These are phyloP conservation scores for Liopterus haemorrhoidalis DNA, from an alignment of 2,888 invertebrate species.

Conservation along the genomic window DNA sequence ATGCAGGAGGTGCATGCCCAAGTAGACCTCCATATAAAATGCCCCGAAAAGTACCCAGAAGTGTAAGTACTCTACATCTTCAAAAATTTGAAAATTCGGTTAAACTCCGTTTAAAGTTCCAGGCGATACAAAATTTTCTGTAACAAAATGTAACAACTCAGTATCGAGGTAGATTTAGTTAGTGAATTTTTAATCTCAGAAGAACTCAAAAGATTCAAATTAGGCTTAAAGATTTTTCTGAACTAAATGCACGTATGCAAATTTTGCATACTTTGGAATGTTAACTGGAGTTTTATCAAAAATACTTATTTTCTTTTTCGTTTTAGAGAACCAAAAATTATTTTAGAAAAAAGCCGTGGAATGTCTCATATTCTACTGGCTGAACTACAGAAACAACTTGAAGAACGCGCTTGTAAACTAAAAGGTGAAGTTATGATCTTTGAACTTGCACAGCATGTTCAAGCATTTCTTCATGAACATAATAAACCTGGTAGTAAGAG, in stretches of 20 bases:
- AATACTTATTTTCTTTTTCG: slow-evolving; percentile 17
- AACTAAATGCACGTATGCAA: no score
- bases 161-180: no score
- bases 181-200: no score
- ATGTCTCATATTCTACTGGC: slow-evolving; percentile 65
- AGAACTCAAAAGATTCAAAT: no score
- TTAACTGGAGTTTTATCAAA: no score
- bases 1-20: slow-evolving; percentile 61
- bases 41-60: slow-evolving; percentile 73
- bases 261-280: no score
- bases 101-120: not conserved
- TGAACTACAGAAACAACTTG: slow-evolving; percentile 56
- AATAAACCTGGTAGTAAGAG: slow-evolving; percentile 77
- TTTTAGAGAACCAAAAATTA: slow-evolving; percentile 59
- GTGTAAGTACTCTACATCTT: slow-evolving; percentile 55
- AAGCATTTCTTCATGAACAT: slow-evolving; percentile 71
- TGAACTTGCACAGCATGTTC: slow-evolving; percentile 71
- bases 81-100: not conserved
- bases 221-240: no score
- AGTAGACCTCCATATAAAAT: slow-evolving; percentile 69
- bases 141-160: no score
- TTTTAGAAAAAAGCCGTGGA: slow-evolving; percentile 70
- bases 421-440: slow-evolving; percentile 83
- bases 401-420: slow-evolving; percentile 50
- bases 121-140: not conserved